These are phyloP conservation scores for Machaerirhynchus nigripectus DNA, from an alignment of 2,113 vertebrate species.

Conservation along the genomic window DNA sequence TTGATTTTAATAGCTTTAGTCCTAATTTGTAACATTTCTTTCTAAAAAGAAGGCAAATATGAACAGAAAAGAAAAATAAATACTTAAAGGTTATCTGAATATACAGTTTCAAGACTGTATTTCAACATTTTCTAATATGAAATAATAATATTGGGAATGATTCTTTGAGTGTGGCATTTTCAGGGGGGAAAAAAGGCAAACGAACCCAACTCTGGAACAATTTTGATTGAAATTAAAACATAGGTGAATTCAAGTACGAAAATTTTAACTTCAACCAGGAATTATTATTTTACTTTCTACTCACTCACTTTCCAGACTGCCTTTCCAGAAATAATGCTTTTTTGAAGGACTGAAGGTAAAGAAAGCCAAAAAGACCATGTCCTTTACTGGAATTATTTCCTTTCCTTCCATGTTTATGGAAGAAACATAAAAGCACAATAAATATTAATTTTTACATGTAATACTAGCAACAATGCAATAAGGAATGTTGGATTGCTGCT, in stretches of 20 bases:
- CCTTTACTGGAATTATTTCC: neutral
- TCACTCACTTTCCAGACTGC: neutral
- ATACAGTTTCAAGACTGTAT: neutral
- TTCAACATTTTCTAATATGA: neutral
- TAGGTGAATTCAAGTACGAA: neutral
- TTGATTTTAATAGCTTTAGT: neutral
- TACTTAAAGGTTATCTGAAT: neutral
- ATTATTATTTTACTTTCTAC: neutral
- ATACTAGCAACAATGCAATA: neutral
- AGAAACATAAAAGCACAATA: neutral
- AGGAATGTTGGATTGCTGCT: neutral
- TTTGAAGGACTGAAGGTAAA: neutral
- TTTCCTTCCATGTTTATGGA: neutral
- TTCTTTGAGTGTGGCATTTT: neutral
- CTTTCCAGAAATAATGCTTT: neutral
- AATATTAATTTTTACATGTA: neutral
- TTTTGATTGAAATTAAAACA: neutral
- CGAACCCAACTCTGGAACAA: neutral
- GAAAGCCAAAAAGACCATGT: neutral
- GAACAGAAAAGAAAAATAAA: neutral
- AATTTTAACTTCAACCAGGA: neutral
- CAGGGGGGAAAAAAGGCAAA: fast-evolving
- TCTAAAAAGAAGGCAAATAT: neutral
- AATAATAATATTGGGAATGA: neutral
- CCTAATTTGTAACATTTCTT: neutral